phyloP scores from a whole-genome alignment of 2,797 vertebrate genomes.

The Sebastes oblongus region DNA sequence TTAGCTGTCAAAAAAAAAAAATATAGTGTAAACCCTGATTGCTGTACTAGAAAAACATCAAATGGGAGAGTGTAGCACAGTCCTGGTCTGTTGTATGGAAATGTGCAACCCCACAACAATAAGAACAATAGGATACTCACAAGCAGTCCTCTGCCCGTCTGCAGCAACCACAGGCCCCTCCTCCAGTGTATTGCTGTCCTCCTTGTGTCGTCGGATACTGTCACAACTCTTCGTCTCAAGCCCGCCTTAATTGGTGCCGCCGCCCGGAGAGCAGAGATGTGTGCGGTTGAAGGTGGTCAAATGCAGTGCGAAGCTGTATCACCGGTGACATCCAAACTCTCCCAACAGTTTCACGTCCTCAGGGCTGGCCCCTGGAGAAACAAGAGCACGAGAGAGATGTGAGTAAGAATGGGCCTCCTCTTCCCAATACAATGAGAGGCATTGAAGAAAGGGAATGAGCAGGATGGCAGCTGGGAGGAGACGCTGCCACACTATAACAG shows the following conservation, averaged over 20 bases:
- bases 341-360: conserved; percentile 65
- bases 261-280: conserved; percentile 27
- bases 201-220: conserved; percentile 14
- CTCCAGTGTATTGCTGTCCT: conserved; percentile 31
- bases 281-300: conserved; percentile 36
- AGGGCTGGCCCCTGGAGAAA: conserved; percentile 73
- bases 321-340: conserved; percentile 61
- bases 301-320: conserved; percentile 39
- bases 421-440: conserved; percentile 74
- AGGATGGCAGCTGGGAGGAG: conserved; percentile 62
- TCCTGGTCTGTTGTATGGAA: conserved; percentile 25
- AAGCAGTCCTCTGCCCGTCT: conserved; percentile 52
- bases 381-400: conserved; percentile 75
- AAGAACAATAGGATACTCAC: conserved; percentile 77
- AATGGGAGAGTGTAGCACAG: not conserved
- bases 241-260: conserved; percentile 35
- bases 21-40: too few species aligned
- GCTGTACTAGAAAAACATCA: not conserved
- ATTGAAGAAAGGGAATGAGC: conserved; percentile 71
- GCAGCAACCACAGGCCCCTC: conserved; percentile 48
- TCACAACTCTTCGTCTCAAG: conserved; percentile 50
- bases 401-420: conserved; percentile 78
- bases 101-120: conserved; percentile 29
- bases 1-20: too few species aligned
- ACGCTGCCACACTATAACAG: conserved; percentile 48